Evolutionary conservation across 2,113 vertebrate genomes (phyloP).

Genomic region (Aegithalos caudatus): DNA sequence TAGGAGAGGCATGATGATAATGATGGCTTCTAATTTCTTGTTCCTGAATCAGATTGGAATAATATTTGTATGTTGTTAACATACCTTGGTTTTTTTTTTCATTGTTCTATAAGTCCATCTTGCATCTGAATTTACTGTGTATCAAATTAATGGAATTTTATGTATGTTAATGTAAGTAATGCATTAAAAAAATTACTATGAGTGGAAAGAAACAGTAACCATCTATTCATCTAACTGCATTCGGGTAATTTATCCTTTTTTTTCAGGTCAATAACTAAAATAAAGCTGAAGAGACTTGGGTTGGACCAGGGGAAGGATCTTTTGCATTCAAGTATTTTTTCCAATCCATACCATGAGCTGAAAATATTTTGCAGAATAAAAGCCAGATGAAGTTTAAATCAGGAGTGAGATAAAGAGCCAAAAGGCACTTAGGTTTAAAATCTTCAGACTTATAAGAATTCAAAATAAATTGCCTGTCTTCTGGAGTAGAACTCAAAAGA

Average conservation of each 20-base stretch:
- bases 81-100: background rate
- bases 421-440: background rate
- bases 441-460: background rate
- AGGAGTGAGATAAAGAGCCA: background rate
- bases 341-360: background rate
- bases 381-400: background rate
- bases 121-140: background rate
- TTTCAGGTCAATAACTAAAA: background rate
- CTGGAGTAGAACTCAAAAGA: background rate
- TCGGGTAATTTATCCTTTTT: background rate
- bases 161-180: background rate
- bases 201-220: background rate
- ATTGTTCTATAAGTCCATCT: background rate
- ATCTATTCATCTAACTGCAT: background rate
- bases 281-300: rapidly evolving
- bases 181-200: background rate
- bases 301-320: background rate
- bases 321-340: background rate
- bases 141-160: background rate
- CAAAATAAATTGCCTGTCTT: background rate
- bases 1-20: background rate
- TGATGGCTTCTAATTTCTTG: background rate
- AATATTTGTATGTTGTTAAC: background rate
- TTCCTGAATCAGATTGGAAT: background rate
- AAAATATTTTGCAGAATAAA: background rate